Evolutionary conservation across 2,113 vertebrate genomes (phyloP).

Genomic region (Aspiorhynchus laticeps): DNA sequence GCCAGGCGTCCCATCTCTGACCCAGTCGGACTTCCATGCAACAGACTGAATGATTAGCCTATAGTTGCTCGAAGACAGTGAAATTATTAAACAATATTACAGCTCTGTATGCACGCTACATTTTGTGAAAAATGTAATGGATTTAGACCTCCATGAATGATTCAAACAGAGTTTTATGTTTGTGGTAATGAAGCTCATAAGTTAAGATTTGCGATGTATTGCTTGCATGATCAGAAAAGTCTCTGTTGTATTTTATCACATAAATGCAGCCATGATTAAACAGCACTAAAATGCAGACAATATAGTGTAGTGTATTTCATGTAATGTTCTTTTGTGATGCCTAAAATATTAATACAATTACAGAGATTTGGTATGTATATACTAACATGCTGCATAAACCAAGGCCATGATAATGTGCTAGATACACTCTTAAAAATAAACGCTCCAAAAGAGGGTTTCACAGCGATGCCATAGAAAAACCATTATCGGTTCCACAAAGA

Average conservation of each 20-base stretch:
- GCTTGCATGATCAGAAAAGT: neutral
- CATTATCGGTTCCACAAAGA: no score
- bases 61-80: neutral
- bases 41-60: neutral
- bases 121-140: neutral
- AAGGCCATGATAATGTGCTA: neutral
- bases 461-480: no score
- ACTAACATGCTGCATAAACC: neutral
- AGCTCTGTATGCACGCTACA: neutral
- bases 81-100: constrained; percentile 1
- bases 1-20: constrained; percentile 10
- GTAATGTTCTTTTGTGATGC: neutral
- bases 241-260: neutral
- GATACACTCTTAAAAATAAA: neutral
- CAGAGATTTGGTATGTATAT: neutral
- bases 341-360: neutral
- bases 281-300: neutral
- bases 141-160: neutral
- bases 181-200: constrained; percentile 7
- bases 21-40: constrained; percentile 1
- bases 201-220: neutral
- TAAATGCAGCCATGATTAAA: neutral
- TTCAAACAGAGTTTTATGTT: neutral
- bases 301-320: neutral
- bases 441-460: no score